These are phyloP conservation scores for Gambusia holbrooki DNA, from an alignment of 2,113 vertebrate genomes.

Conservation along the genomic window DNA sequence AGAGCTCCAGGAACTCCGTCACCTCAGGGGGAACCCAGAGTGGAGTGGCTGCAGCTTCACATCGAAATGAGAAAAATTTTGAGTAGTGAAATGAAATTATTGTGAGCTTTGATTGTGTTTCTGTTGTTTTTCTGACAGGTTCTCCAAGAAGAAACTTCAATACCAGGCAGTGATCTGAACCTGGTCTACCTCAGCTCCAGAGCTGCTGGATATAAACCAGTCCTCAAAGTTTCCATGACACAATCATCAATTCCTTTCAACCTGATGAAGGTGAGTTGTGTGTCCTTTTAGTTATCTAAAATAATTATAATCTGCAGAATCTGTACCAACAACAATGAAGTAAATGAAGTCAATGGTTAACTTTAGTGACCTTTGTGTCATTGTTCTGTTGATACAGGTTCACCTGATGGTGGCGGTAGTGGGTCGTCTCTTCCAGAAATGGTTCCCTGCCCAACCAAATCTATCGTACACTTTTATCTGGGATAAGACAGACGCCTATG, in stretches of 20 bases:
- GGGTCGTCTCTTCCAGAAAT: conserved; percentile 97
- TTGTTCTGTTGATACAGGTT: conserved; percentile 71
- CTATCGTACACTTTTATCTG: conserved; percentile 97
- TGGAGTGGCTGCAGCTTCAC: too few relatives aligned
- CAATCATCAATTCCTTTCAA: conserved; percentile 94
- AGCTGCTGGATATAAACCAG: conserved; percentile 93
- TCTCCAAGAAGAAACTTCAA: conserved; percentile 93
- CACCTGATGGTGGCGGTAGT: conserved; percentile 98
- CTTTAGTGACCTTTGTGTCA: neutral
- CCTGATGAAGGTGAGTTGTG: conserved; percentile 87
- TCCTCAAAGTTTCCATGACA: conserved; percentile 97
- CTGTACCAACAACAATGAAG: too few relatives aligned
- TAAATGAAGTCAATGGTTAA: neutral
- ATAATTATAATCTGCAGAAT: neutral
- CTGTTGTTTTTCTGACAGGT: conserved; percentile 78
- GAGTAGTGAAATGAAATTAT: neutral
- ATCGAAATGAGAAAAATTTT: too few relatives aligned
- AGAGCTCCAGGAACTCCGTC: too few relatives aligned
- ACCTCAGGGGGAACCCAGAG: too few relatives aligned
- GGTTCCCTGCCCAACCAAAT: conserved; percentile 97
- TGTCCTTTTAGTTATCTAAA: neutral
- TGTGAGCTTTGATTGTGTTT: neutral
- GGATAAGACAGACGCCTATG: conserved; percentile 98
- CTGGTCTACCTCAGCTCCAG: conserved; percentile 94
- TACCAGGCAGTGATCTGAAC: conserved; percentile 94